Evolutionary conservation across 2,888 invertebrate genomes (phyloP), one percentile per base, ranked within the genome.

Genomic region (Calliopum simillimum): DNA sequence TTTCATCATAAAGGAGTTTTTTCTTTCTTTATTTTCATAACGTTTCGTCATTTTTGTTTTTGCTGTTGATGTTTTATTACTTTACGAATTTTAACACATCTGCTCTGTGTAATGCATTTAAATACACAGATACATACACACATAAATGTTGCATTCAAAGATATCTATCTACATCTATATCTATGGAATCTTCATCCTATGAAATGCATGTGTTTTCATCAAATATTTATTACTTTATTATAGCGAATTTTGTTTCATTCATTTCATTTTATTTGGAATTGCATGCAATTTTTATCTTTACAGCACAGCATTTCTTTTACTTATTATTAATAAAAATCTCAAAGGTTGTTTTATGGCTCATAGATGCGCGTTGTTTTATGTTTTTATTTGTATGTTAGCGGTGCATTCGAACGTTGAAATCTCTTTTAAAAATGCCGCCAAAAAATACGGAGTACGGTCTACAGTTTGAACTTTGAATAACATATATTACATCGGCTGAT

Each of bases 71-170:
- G 51, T 80, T 83, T 83, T 83, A 83, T 83, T 81, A 81, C 84
- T 84, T 78, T 82, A 84, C 82, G 81, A 83, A 84, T 84, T 84
- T 84, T 83, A 83, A 83, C 83, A 83, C 83, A 83, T 83, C 84
- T 84, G 84, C 79, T n/a, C n/a, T n/a, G n/a, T 81, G 80, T 77
- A 76, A 77, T 78, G 77, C 76, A 77, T 78, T 77, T 75, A 76
- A 77, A 77, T 68, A 66, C 47, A 3, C 47, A 4, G 4, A 16
- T 19, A 16, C 12, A 44, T 61, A 44, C 25, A 25, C n/a, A 46
- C 46, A 46, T 63, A 19, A 14, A 6, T 59, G 59, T 59, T 25
- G 13, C 4, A 33, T 25, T 16, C 19, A 33, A 46, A 16, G 19
- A 43, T 43, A 21, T 25, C 43, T 33, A 8, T 53, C 3, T 44